phyloP scores from a whole-genome alignment of 1,140 invertebrate species.

The Coenobita brevimanus region DNA sequence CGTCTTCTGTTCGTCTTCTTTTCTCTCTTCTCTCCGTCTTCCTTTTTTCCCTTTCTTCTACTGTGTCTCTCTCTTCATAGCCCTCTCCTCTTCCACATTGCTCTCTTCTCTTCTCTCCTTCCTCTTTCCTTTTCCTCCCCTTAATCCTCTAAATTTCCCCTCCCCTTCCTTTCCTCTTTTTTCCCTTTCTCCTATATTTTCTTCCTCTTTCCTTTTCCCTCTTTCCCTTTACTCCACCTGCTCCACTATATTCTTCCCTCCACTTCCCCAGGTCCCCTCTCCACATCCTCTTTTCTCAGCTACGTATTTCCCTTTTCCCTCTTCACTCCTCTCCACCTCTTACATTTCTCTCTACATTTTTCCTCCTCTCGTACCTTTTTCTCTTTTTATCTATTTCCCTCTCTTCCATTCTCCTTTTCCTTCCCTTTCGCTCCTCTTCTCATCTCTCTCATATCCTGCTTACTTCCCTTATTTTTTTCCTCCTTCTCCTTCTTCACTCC shows the following conservation, averaged over 20 bases:
- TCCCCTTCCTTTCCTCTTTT: neutral
- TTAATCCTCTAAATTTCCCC: neutral
- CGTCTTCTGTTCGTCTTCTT: neutral
- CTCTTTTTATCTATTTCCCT: neutral
- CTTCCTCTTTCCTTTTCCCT: neutral
- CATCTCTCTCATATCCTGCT: neutral
- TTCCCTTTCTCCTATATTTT: neutral
- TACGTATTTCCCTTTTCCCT: neutral
- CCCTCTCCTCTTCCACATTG: too few species aligned
- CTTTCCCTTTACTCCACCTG: neutral
- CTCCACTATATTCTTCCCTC: neutral
- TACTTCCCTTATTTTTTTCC: neutral
- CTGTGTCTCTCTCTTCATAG: too few species aligned
- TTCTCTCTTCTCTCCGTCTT: neutral
- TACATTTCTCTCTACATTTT: neutral
- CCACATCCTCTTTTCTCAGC: neutral
- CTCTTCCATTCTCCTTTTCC: neutral
- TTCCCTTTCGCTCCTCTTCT: neutral
- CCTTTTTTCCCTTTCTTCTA: neutral
- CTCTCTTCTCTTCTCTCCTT: neutral
- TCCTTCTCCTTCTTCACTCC: neutral
- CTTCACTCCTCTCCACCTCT: neutral
- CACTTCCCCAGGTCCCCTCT: neutral
- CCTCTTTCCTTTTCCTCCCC: neutral
- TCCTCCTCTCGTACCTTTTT: neutral